phyloP scores from a whole-genome alignment of 2,888 invertebrate species.

The Cerastis leucographa region DNA sequence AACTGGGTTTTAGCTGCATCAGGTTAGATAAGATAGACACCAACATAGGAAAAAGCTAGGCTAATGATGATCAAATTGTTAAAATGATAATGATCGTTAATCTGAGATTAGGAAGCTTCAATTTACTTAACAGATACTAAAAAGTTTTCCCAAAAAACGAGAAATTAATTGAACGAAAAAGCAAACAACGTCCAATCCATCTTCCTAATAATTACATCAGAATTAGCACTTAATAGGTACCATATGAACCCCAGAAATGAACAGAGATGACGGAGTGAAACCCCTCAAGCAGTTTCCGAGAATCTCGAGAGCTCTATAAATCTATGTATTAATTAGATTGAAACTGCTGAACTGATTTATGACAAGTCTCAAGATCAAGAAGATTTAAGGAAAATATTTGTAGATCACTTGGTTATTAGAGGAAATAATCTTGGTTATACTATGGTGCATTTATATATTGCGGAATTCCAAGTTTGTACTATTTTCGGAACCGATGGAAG shows the following conservation, averaged over 20 bases:
- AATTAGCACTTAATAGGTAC: slow-evolving; percentile 11
- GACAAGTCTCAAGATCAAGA: not conserved
- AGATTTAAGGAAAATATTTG: slow-evolving; percentile 8
- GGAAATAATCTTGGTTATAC: not conserved
- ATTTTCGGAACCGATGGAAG: not conserved
- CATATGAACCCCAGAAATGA: slow-evolving; percentile 36
- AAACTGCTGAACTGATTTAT: slow-evolving; percentile 36
- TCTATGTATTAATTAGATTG: slow-evolving; percentile 44
- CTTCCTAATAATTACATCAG: not conserved
- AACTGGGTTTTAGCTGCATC: not conserved
- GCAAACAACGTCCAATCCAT: not conserved
- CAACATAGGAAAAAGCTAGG: too few species aligned
- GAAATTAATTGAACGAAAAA: too few species aligned
- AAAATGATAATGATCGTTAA: too few species aligned
- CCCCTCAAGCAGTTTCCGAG: slow-evolving; percentile 22
- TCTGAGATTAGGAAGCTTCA: too few species aligned
- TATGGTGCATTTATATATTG: not conserved
- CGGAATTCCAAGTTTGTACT: not conserved
- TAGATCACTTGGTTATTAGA: not conserved
- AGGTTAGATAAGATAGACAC: too few species aligned
- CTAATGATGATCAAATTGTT: too few species aligned
- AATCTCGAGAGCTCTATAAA: slow-evolving; percentile 41
- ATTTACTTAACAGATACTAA: too few species aligned
- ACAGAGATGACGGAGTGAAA: slow-evolving; percentile 22
- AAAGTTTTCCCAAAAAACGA: too few species aligned